Evolutionary conservation across 2,113 vertebrate genomes (phyloP), one percentile per base, ranked within the genome.

Genomic region (Hepsetus odoe): DNA sequence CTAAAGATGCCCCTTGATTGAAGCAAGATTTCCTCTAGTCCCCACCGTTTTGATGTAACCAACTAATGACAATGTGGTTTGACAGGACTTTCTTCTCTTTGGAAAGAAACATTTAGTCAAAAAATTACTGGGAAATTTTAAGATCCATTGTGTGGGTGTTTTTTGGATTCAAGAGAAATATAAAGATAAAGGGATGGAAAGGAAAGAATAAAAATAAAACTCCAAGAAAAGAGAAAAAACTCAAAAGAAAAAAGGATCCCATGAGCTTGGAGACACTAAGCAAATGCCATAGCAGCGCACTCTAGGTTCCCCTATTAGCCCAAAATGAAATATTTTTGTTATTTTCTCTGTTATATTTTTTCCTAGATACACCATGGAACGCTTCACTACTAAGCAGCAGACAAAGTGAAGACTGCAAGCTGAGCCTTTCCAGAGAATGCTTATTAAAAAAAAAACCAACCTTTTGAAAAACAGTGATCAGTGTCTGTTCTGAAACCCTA

Each of bases 41-140:
- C 68, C 28, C 35, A 77, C 22, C 51, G 65, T 78, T 78, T 64
- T 78, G 75, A 78, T 77, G 80, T 68, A 73, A 74, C 80, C 75
- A 77, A 68, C 80, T 82, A 82, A 79, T 79, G 76, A 74, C 71
- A 79, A 62, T 82, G 81, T 70, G 81, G 81, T 79, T 79, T 74
- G 66, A 64, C 76, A 71, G 81, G 64, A 82, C 76, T 79, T 79
- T 79, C 77, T 66, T 30, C 1, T 46, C 62, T 67, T 55, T 32
- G 69, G 66, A 75, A 73, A 44, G 67, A 55, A 72, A 55, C 56
- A 53, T 46, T 32, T 38, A 70, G 33, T 56, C 49, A 59, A 66
- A 61, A 67, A 72, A 42, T n/a, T 73, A 68, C 30, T 77, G 61
- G 51, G 69, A 73, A 72, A 26, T 67, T 62, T 58, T 56, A 74